Percentiles rank a stretch among this genome's conserved stretches.
phyloP scores from a whole-genome alignment of 2,888 invertebrate genomes.

The Pardosa pseudoannulata region DNA sequence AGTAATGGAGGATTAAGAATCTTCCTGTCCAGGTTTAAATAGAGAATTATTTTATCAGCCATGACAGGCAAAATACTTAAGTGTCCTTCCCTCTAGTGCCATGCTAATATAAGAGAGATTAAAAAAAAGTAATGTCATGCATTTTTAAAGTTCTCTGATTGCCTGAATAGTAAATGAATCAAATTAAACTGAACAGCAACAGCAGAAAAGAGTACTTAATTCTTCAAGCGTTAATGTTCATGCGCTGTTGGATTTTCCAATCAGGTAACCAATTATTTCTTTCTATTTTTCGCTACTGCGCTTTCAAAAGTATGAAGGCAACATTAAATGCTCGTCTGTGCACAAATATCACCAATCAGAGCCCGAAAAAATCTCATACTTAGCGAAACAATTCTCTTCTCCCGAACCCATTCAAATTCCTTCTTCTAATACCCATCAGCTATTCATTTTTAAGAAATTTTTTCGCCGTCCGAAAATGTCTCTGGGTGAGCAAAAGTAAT shows the following conservation, averaged over 20 bases:
- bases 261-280: not conserved
- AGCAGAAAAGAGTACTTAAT: not conserved
- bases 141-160: not conserved
- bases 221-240: not conserved
- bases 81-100: too few species aligned
- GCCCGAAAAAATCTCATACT: not conserved
- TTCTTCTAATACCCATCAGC: constrained; percentile 8
- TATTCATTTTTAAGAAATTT: constrained; percentile 24
- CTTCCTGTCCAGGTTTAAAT: too few species aligned
- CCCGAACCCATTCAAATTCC: constrained; percentile 10
- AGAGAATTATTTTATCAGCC: too few species aligned
- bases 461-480: not conserved
- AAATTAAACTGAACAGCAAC: not conserved
- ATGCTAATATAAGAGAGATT: too few species aligned
- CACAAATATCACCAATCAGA: not conserved
- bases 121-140: too few species aligned
- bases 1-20: too few species aligned
- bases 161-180: not conserved
- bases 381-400: constrained; percentile 9
- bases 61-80: too few species aligned
- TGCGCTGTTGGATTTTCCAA: not conserved
- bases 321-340: not conserved
- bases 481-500: constrained; percentile 15
- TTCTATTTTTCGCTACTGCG: not conserved
- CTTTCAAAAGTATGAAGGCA: not conserved